Evolutionary conservation across 2,888 invertebrate genomes (phyloP).

Genomic region (Apoda limacodes): DNA sequence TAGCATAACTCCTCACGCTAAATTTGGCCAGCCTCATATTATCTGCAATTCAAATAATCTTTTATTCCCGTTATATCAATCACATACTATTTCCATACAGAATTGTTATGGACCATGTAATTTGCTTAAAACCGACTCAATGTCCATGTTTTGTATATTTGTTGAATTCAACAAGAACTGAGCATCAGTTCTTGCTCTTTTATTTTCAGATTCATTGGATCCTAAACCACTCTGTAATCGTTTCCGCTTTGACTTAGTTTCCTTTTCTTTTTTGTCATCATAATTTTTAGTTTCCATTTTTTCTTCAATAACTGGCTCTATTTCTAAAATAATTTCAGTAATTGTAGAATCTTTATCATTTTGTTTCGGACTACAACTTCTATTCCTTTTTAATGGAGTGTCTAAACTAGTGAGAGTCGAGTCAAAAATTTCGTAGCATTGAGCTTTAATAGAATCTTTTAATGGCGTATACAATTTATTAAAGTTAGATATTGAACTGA

Average conservation of each 20-base stretch:
- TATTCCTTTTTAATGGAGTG: conserved; percentile 44
- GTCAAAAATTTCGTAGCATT: conserved; percentile 55
- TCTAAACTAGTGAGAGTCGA: conserved; percentile 59
- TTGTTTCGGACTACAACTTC: conserved; percentile 28
- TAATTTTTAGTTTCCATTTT: background rate
- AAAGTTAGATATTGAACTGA: conserved; percentile 42
- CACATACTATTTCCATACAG: too few relatives aligned
- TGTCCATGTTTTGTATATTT: conserved; percentile 57
- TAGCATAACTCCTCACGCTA: too few relatives aligned
- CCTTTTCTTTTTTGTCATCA: conserved; percentile 14
- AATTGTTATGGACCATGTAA: conserved; percentile 56
- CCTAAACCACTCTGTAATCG: conserved; percentile 30
- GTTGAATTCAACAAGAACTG: conserved; percentile 43
- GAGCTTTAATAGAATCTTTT: conserved; percentile 38
- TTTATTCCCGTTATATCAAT: conserved; percentile 27
- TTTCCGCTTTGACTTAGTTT: conserved; percentile 41
- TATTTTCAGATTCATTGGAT: conserved; percentile 39
- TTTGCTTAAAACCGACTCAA: conserved; percentile 56
- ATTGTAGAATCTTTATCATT: conserved; percentile 28
- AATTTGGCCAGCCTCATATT: too few relatives aligned
- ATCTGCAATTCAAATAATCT: too few relatives aligned
- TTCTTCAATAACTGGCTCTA: conserved; percentile 22
- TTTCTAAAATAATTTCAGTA: conserved; percentile 44
- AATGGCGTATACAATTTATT: conserved; percentile 50
- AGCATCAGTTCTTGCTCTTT: conserved; percentile 42